A percentile compares a stretch with the other conserved stretches of the same genome.
These are phyloP conservation scores for Hippocampus comes DNA, from an alignment of 2,113 vertebrate genomes.

Conservation along the genomic window DNA sequence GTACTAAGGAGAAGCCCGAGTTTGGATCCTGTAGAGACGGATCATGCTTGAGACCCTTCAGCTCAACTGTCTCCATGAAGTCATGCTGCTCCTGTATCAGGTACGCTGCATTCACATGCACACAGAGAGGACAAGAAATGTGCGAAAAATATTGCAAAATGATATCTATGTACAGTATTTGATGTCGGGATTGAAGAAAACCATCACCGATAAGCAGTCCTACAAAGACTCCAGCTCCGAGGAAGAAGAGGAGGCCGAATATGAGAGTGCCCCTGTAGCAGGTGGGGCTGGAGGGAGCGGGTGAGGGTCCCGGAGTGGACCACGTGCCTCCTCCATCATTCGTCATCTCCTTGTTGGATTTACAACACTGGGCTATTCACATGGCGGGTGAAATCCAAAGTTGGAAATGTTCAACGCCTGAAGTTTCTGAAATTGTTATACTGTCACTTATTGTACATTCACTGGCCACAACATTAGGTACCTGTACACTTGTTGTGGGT, in stretches of 20 bases:
- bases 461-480: too few relatives aligned
- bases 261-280: constrained; percentile 41
- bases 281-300: constrained; percentile 18
- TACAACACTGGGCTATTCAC: neutral
- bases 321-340: constrained; percentile 55
- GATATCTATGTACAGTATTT: neutral
- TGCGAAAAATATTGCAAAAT: neutral
- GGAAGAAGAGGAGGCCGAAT: constrained; percentile 56
- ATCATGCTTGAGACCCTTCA: constrained; percentile 79
- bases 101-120: constrained; percentile 51
- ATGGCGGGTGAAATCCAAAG: neutral
- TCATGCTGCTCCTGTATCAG: constrained; percentile 67
- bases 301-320: constrained; percentile 30
- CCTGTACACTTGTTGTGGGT: too few relatives aligned
- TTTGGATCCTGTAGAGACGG: constrained; percentile 65
- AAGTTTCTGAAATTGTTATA: neutral
- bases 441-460: too few relatives aligned
- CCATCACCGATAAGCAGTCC: constrained; percentile 68
- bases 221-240: constrained; percentile 58
- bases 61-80: constrained; percentile 75
- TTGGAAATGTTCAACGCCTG: neutral
- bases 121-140: neutral
- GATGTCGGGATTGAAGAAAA: neutral
- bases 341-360: constrained; percentile 63
- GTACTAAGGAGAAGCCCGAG: constrained; percentile 72